Conservation (phyloP, 2,797 vertebrate genomes). For the Galagoides demidoff region DNA sequence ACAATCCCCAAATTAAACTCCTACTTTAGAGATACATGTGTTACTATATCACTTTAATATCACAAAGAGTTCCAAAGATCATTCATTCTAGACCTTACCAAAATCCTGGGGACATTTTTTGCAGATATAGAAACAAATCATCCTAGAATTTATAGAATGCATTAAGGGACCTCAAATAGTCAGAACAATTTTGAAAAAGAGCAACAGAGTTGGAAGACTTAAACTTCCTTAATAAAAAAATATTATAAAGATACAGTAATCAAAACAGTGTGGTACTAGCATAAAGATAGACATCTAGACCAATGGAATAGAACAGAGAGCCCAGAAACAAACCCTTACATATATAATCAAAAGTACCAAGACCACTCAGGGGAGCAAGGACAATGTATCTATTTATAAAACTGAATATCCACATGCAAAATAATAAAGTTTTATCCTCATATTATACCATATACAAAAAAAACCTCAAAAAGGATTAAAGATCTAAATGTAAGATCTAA, state of each 20-base stretch:
- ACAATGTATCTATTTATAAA: neutral
- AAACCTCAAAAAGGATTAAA: neutral
- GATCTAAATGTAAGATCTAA: neutral
- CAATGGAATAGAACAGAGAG: neutral
- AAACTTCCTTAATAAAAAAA: neutral
- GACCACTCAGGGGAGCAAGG: neutral
- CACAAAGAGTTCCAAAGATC: constrained; percentile 7
- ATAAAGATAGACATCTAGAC: neutral
- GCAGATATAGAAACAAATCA: neutral
- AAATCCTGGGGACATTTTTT: neutral
- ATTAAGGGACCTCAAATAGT: neutral
- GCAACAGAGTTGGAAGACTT: neutral
- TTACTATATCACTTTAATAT: neutral
- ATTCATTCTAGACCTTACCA: neutral
- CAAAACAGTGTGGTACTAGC: neutral
- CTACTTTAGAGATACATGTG: neutral
- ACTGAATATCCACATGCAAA: neutral
- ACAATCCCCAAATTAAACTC: neutral
- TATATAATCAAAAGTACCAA: neutral
- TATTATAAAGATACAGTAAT: constrained; percentile 3
- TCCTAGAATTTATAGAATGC: constrained; percentile 24
- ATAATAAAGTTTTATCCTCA: neutral
- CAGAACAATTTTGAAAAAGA: constrained; percentile 11
- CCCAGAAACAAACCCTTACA: neutral
- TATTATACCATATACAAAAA: neutral